phyloP scores from a whole-genome alignment of 2,113 vertebrate species.

The Dermatemys mawii region DNA sequence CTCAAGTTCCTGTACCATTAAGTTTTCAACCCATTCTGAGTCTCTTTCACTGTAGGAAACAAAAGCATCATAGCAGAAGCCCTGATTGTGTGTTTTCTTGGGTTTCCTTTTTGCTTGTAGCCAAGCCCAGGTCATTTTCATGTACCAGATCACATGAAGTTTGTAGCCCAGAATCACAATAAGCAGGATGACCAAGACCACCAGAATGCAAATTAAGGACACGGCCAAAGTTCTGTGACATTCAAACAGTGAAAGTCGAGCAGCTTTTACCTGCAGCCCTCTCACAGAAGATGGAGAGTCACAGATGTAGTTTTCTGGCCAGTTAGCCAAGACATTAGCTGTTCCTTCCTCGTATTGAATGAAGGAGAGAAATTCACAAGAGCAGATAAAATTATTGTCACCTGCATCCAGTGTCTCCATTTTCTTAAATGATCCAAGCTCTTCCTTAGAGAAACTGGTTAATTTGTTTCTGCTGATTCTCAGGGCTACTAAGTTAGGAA shows the following conservation, averaged over 20 bases:
- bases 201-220: conserved; percentile 66
- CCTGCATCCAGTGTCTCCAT: conserved; percentile 82
- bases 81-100: background rate
- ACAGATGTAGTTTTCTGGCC: conserved; percentile 81
- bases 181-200: conserved; percentile 64
- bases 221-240: conserved; percentile 81
- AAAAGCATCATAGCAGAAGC: conserved; percentile 85
- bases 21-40: conserved; percentile 88
- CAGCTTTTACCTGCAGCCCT: conserved; percentile 59
- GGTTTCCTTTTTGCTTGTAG: conserved; percentile 87
- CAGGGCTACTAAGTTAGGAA: conserved; percentile 79
- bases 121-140: conserved; percentile 91
- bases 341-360: conserved; percentile 22
- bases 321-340: conserved; percentile 65
- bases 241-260: conserved; percentile 69
- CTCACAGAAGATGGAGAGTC: conserved; percentile 83
- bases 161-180: conserved; percentile 64
- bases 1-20: conserved; percentile 89
- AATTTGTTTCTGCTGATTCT: conserved; percentile 82
- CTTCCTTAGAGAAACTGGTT: conserved; percentile 72
- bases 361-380: conserved; percentile 87
- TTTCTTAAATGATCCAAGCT: conserved; percentile 74
- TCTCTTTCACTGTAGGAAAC: conserved; percentile 93
- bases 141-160: conserved; percentile 87
- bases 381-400: conserved; percentile 87